Evolutionary conservation across 2,113 vertebrate genomes (phyloP), one percentile per base, ranked within the genome.

Genomic region (Fulmarus glacialis): DNA sequence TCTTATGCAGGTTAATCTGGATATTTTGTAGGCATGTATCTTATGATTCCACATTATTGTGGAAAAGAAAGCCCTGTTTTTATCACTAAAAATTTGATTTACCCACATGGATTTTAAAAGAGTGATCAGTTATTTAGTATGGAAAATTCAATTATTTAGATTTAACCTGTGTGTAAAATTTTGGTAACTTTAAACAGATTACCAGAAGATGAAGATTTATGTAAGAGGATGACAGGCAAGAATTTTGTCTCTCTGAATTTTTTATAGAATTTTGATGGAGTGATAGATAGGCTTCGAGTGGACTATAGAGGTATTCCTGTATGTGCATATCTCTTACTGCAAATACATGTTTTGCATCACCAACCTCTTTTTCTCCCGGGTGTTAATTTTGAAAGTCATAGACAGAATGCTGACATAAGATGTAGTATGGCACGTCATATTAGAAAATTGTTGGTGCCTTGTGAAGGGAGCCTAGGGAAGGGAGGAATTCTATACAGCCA

Each of bases 401-500:
- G 24, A 8, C 42, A 82, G 68, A 78, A 68, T n/a, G 4, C 8
- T 88, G 47, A 86, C 29, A n/a, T n/a, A 71, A 94, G 62, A 40
- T 34, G 13, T 32, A 77, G 8, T 32, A 15, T 30, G 23, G 8
- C 20, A 32, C 3, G 3, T 72, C 2, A 0, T 22, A 29, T 47
- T 67, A 73, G 22, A 83, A 81, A 87, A 82, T 38, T 34, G 13
- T 7, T 85, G 15, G 5, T 87, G 8, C 5, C 59, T 53, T 74
- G 8, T 79, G 43, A 79, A 67, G 21, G 32, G 12, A 70, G 6
- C 21, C 62, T 45, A 48, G 27, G 62, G n/a, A 93, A 89, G 12
- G 6, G 22, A 63, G 30, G 8, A 58, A 53, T 40, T 81, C 2
- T 29, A 18, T 38, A 21, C 24, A 73, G 40, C n/a, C 4, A 67